Evolutionary conservation across 2,797 vertebrate species (phyloP).

Genomic region (Notoglanidium macrostoma): DNA sequence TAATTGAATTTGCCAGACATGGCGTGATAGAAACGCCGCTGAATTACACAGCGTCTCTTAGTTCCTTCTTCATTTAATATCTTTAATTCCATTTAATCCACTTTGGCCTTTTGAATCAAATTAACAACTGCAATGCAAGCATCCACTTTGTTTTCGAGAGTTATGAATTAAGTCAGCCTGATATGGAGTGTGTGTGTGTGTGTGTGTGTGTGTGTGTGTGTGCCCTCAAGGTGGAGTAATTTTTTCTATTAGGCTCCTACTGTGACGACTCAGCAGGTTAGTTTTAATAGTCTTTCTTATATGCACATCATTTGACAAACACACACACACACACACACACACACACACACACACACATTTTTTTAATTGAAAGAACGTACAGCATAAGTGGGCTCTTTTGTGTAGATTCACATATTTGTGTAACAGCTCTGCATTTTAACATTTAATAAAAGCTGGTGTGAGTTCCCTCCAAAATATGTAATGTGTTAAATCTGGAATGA

Average conservation of each 20-base stretch:
- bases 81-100: conserved; percentile 46
- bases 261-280: conserved; percentile 26
- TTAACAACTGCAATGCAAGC: conserved; percentile 29
- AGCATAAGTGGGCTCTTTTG: background rate
- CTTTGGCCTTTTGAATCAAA: conserved; percentile 42
- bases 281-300: conserved; percentile 28
- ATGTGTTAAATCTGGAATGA: background rate
- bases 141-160: conserved; percentile 23
- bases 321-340: conserved; percentile 6
- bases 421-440: background rate
- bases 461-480: background rate
- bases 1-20: conserved; percentile 41
- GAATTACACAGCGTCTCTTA: background rate
- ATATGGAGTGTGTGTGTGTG: background rate
- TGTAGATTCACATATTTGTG: background rate
- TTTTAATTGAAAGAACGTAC: background rate
- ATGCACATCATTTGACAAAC: conserved; percentile 28
- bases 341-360: background rate
- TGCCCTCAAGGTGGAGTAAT: conserved; percentile 26
- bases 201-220: background rate
- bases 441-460: no score
- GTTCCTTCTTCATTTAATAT: conserved; percentile 44
- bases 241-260: conserved; percentile 35
- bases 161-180: conserved; percentile 24
- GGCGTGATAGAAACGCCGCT: conserved; percentile 27